These are phyloP conservation scores for Cybosia mesomella DNA, from an alignment of 2,888 invertebrate species.

Conservation along the genomic window DNA sequence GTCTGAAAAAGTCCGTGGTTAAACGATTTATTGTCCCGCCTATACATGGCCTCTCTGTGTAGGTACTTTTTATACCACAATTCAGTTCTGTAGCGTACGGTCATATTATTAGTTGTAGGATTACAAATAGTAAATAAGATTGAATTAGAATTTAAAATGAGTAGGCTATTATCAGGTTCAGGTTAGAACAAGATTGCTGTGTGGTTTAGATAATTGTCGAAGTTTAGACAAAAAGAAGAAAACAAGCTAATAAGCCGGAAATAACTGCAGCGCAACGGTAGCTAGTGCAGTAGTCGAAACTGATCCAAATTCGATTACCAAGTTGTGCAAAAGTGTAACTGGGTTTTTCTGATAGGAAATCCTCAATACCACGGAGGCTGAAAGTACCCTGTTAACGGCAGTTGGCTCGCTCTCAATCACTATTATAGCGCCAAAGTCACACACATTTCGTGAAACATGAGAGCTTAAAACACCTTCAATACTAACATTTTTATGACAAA, in stretches of 20 bases:
- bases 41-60: constrained; percentile 10
- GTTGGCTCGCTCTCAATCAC: too few relatives aligned
- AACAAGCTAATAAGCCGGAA: too few relatives aligned
- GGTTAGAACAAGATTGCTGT: not conserved
- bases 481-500: too few relatives aligned
- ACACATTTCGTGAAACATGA: too few relatives aligned
- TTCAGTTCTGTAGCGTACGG: not conserved
- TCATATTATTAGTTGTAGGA: not conserved
- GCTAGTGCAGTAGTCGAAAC: not conserved
- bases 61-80: constrained; percentile 12
- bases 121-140: not conserved
- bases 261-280: too few relatives aligned
- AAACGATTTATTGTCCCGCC: constrained; percentile 16
- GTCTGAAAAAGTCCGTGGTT: too few relatives aligned
- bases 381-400: not conserved
- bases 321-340: not conserved
- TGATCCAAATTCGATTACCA: not conserved
- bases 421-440: too few relatives aligned
- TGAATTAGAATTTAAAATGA: constrained; percentile 8
- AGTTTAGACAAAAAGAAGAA: too few relatives aligned
- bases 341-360: not conserved
- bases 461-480: too few relatives aligned
- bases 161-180: not conserved
- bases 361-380: not conserved
- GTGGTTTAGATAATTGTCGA: not conserved